Evolutionary conservation across 2,113 vertebrate genomes (phyloP).

Genomic region (Pongo pygmaeus): DNA sequence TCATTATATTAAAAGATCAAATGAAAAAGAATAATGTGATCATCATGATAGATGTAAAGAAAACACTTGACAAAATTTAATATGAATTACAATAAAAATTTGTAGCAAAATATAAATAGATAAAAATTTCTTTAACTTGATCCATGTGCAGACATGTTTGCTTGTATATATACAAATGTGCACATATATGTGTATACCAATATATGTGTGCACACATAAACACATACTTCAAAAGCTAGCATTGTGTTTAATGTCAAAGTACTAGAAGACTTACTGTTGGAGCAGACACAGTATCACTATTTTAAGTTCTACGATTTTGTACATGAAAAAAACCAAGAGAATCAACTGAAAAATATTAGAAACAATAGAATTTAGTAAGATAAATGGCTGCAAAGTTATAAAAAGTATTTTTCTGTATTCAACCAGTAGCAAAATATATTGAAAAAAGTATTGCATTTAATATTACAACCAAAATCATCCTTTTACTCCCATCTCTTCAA

Average conservation of each 20-base stretch:
- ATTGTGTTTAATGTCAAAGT: neutral
- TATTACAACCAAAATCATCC: neutral
- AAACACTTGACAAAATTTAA: neutral
- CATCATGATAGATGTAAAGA: conserved; percentile 30
- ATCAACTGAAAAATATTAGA: neutral
- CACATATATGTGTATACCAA: neutral
- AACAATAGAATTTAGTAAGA: neutral
- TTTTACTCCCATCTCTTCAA: neutral
- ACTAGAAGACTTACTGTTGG: neutral
- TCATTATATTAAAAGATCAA: neutral
- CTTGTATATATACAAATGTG: neutral
- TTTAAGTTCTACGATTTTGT: neutral
- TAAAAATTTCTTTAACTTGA: conserved; percentile 7
- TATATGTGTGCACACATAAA: neutral
- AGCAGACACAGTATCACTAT: neutral
- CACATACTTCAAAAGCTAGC: conserved; percentile 31
- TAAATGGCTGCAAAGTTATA: neutral
- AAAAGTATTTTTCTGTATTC: neutral
- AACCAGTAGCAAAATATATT: neutral
- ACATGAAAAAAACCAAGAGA: neutral
- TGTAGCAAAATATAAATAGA: neutral
- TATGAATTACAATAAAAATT: neutral
- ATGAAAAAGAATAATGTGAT: conserved; percentile 32
- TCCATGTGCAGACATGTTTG: neutral
- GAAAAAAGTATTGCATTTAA: conserved; percentile 25